Percentiles rank a stretch among this genome's conserved stretches.
These are phyloP conservation scores for Crypturellus undulatus DNA, from an alignment of 2,113 vertebrate species.

Conservation along the genomic window DNA sequence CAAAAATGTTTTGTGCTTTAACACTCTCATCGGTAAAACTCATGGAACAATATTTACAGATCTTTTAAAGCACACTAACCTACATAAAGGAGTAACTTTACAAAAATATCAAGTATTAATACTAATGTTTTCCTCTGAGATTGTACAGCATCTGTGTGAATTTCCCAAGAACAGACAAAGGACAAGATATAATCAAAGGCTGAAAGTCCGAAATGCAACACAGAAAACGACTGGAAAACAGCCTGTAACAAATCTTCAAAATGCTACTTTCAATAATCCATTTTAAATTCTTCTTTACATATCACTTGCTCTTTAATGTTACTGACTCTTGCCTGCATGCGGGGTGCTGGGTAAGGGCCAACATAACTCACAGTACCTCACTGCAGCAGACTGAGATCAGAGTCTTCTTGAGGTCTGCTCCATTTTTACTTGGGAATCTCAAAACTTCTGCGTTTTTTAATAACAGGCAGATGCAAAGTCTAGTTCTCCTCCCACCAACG, in stretches of 20 bases:
- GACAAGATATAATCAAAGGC: background rate
- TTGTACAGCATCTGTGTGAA: background rate
- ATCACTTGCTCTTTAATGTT: background rate
- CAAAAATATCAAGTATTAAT: background rate
- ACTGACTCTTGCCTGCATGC: background rate
- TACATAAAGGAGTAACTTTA: background rate
- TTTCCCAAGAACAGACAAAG: background rate
- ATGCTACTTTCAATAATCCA: background rate
- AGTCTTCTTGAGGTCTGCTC: background rate
- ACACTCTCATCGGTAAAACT: background rate
- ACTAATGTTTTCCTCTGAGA: constrained; percentile 16
- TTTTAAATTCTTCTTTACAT: constrained; percentile 19
- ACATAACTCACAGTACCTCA: background rate
- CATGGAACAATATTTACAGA: background rate
- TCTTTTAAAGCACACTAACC: background rate
- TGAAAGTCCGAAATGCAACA: background rate
- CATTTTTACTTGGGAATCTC: constrained; percentile 1
- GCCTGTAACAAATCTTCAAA: background rate
- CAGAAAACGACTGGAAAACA: background rate
- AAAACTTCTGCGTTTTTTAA: background rate
- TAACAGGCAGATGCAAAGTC: constrained; percentile 1
- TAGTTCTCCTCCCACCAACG: background rate
- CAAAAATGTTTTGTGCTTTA: background rate
- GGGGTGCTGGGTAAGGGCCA: background rate
- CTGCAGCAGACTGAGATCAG: constrained; percentile 21